Evolutionary conservation across 2,797 vertebrate species (phyloP), one percentile per base, ranked within the genome.

Genomic region (Fistularia tabacaria): DNA sequence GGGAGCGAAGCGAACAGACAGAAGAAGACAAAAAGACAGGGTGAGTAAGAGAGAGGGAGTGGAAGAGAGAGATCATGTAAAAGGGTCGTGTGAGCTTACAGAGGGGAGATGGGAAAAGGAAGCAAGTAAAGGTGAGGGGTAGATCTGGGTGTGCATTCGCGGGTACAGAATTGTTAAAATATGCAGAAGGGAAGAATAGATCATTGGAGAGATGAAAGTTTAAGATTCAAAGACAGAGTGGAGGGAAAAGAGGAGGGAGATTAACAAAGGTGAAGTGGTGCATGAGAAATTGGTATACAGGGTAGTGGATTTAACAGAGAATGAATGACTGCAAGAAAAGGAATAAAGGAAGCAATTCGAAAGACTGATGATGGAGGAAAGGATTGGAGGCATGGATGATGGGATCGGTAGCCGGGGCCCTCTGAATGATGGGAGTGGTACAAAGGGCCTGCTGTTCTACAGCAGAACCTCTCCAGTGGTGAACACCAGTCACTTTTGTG

Each of bases 391-490:
- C 40, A 36, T 36, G 54, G 25, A 41, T 85, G 85, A 85, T 79
- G 79, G 74, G 69, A 51, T 38, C 10, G 38, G 25, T 6, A 45
- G 43, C 43, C 11, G 43, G 10, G 11, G 14, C 11, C 11, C 6
- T 45, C 14, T 45, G 25, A 11, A 13, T 7, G 14, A 44, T 13
- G 42, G 43, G 5, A 5, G 12, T 59, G 76, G 65, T 54, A 68
- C 80, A 83, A 75, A 73, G 70, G 73, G 60, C 56, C 64, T 49
- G 71, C 61, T 56, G 59, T 74, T 72, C 50, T 52, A 15, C 59
- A 80, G 77, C 74, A 76, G 83, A 82, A 81, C 76, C 69, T 82
- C 81, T 87, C 75, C 71, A 62, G 62, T 41, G 57, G 74, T 84
- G 83, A 81, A 86, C 72, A 65, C 59, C 62, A 36, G 69, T 76